Percentiles rank a stretch among this genome's conserved stretches.
These are phyloP conservation scores for Epizoanthus rinbou DNA, from an alignment of 92 coral and sea anemone genomes.

Conservation along the genomic window DNA sequence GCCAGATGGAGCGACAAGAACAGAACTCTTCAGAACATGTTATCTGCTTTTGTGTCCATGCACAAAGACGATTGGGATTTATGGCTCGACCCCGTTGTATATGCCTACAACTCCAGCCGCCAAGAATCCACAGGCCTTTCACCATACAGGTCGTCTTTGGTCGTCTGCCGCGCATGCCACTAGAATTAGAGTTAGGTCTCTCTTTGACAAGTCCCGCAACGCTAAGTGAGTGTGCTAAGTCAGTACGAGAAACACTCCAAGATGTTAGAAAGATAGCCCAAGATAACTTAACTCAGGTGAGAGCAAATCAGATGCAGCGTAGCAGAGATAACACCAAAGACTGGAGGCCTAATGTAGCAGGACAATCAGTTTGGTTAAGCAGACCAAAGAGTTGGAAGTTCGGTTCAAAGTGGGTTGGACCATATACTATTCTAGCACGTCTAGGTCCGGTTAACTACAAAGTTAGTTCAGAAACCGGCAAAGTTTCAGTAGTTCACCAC, in stretches of 20 bases:
- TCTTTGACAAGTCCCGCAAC: conserved; percentile 51
- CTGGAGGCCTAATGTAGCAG: conserved; percentile 16
- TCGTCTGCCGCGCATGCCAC: conserved; percentile 46
- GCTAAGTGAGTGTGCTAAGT: conserved; percentile 7
- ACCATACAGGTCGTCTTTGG: conserved; percentile 46
- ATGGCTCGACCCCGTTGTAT: conserved; percentile 42
- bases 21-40: conserved; percentile 44
- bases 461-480: conserved; percentile 5
- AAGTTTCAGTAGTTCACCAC: conserved; percentile 32
- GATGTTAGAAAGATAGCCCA: neutral
- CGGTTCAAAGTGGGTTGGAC: conserved; percentile 30
- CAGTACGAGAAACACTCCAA: conserved; percentile 7
- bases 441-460: conserved; percentile 30
- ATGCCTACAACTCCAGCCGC: conserved; percentile 53
- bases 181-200: conserved; percentile 51
- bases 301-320: neutral
- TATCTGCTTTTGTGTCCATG: conserved; percentile 41
- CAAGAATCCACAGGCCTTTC: conserved; percentile 47
- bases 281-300: neutral
- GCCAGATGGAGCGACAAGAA: conserved; percentile 49
- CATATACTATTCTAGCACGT: neutral
- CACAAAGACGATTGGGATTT: conserved; percentile 48
- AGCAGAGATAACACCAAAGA: neutral
- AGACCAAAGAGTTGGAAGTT: conserved; percentile 26
- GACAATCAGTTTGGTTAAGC: conserved; percentile 19